Evolutionary conservation across 2,888 invertebrate genomes (phyloP).

Genomic region (Ochropacha duplaris): DNA sequence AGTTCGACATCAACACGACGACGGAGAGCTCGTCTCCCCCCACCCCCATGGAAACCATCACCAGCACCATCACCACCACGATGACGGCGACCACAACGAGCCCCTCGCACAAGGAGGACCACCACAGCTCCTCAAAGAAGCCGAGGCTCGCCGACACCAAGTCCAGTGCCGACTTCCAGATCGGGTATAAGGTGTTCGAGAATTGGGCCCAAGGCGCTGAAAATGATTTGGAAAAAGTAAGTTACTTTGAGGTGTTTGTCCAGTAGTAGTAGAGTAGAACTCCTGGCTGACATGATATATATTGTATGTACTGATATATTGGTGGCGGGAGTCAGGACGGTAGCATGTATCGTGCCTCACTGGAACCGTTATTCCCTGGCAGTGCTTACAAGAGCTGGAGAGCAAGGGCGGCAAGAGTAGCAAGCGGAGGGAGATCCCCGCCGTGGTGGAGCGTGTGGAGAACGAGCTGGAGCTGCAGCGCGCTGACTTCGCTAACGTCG

Average conservation of each 20-base stretch:
- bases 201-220: slow-evolving; percentile 65
- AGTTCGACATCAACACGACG: slow-evolving; percentile 56
- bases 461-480: slow-evolving; percentile 76
- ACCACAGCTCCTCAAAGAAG: slow-evolving; percentile 48
- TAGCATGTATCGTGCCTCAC: too few species aligned
- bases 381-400: neutral
- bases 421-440: slow-evolving; percentile 53
- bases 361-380: neutral
- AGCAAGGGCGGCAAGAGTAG: neutral
- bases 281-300: too few species aligned
- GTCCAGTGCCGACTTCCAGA: slow-evolving; percentile 71
- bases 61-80: slow-evolving; percentile 5
- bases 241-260: slow-evolving; percentile 7
- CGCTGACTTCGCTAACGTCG: slow-evolving; percentile 80
- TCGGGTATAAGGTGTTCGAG: slow-evolving; percentile 75
- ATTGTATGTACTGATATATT: too few species aligned
- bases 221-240: slow-evolving; percentile 50
- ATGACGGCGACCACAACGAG: neutral
- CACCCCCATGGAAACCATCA: slow-evolving; percentile 45
- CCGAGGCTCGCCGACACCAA: slow-evolving; percentile 48
- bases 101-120: slow-evolving; percentile 8
- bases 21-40: slow-evolving; percentile 23
- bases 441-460: slow-evolving; percentile 58
- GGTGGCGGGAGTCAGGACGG: too few species aligned
- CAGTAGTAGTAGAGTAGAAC: too few species aligned